phyloP scores from a whole-genome alignment of 2,797 vertebrate species.

The Enteromius unitaeniatus region DNA sequence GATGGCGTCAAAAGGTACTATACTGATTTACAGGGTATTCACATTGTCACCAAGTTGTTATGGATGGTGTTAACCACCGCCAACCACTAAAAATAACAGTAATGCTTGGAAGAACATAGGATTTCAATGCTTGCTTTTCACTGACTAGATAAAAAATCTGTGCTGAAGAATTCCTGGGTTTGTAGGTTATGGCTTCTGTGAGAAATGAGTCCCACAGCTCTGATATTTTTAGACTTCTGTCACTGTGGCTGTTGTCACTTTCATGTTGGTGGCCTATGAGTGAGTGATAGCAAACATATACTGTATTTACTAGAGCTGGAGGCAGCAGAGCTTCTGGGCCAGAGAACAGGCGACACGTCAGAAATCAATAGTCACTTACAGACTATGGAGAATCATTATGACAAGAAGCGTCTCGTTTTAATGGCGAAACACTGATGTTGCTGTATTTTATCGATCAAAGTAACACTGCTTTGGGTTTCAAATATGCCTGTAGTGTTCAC shows the following conservation, averaged over 20 bases:
- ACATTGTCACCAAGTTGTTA: neutral
- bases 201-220: constrained; percentile 26
- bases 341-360: constrained; percentile 9
- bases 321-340: constrained; percentile 27
- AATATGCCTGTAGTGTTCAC: neutral
- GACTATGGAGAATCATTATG: constrained; percentile 33
- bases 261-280: constrained; percentile 40
- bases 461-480: neutral
- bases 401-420: neutral
- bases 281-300: constrained; percentile 54
- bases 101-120: neutral
- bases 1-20: neutral
- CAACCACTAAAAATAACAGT: neutral
- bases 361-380: constrained; percentile 49
- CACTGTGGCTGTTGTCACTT: constrained; percentile 45
- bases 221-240: constrained; percentile 49
- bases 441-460: neutral
- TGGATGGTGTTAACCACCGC: neutral
- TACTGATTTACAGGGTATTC: neutral
- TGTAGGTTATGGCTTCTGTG: constrained; percentile 50
- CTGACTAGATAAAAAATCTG: constrained; percentile 17
- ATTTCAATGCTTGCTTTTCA: constrained; percentile 29
- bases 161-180: constrained; percentile 41
- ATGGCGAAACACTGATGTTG: constrained; percentile 25
- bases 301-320: constrained; percentile 45